Base-by-base conservation (phyloP, 2,888 invertebrate species). In the Pseudococcus viburni region DNA sequence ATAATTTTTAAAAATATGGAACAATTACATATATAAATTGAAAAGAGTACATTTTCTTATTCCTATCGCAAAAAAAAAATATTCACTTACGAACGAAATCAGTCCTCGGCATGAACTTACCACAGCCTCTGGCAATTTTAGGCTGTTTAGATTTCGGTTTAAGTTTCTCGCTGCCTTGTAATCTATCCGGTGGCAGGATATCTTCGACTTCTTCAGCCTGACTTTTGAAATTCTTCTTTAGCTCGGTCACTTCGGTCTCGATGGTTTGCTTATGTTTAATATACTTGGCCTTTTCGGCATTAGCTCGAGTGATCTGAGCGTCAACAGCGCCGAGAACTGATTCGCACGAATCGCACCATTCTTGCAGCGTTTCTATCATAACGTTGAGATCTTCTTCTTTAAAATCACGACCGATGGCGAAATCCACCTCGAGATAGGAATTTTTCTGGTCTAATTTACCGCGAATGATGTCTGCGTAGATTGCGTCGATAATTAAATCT, bases 401-500 rank as follows among this genome's bases (percentile, higher is more conserved):
- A 48, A 98, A 98, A 91, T 99, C 99, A 22, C 99, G 93, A 0
- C 98, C 98, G 55, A 98, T 94, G 0, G 98, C 97, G 90, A 96
- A 98, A 91, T 99, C 98, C 0, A 99, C 95, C 92, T 99, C 98
- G 59, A 99, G 93, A 90, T 96, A 95, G 90, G 96, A 96, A 92
- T 98, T 97, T 91, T 97, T 97, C 92, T 99, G 99, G 92, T 99
- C 99, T 90, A 99, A 92, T 92, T 98, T 99, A 2, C 98, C 99
- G 90, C 97, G 97, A 90, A 98, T 97, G 90, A 99, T 97, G 91
- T 97, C 97, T 95, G 98, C 97, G 93, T 99, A 99, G 91, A 99
- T 97, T n/a, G 98, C 98, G 93, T 99, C 99, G 91, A 99, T 99
- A 89, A 99, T 98, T 88, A 99, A 93, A 93, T 99, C 99, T 92